Base-by-base conservation (phyloP, 2,797 vertebrate genomes). In the Clarias fuscus region DNA sequence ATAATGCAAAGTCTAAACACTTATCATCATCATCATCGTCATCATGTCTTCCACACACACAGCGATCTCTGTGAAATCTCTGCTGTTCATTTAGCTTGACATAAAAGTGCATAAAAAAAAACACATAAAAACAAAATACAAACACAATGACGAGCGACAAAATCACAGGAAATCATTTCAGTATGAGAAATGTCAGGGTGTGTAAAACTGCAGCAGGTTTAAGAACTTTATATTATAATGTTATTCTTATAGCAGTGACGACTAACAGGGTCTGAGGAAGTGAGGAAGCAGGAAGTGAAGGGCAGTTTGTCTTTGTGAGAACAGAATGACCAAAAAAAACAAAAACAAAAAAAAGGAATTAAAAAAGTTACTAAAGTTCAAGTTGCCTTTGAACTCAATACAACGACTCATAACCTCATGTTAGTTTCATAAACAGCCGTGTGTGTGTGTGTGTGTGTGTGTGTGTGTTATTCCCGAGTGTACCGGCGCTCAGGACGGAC, bases 261-360 rank as follows among this genome's bases (percentile, higher is more conserved):
- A 72, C 20, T 0, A 10, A 1, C 18, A 0, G 1, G 37, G 10
- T 4, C 7, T 7, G 3, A 11, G 2, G 20, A 22, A 3, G n/a
- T n/a, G 14, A 3, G 11, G 43, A 14, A 14, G 24, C n/a, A n/a
- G 24, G 6, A 14, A 14, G n/a, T 2, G 0, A 22, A 40, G 40
- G 8, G 22, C 40, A 43, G 0, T 40, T 22, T 20, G 7, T 71
- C 4, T 22, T 71, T 40, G 3, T 40, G 22, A 40, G 40, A 10
- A 18, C 30, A 33, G n/a, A 17, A 27, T 17, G 65, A 14, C 17
- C 33, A 30, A 30, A 30, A 1, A 30, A 15, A 14, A 13, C 8
- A 30, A 30, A 15, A 27, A 15, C 13, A 13, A 1, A n/a, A n/a
- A n/a, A 24, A 7, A 0, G 40, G 40, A 43, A 43, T 43, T 43